Evolutionary conservation across 2,113 vertebrate species (phyloP).

Genomic region (Pristiophorus japonicus): DNA sequence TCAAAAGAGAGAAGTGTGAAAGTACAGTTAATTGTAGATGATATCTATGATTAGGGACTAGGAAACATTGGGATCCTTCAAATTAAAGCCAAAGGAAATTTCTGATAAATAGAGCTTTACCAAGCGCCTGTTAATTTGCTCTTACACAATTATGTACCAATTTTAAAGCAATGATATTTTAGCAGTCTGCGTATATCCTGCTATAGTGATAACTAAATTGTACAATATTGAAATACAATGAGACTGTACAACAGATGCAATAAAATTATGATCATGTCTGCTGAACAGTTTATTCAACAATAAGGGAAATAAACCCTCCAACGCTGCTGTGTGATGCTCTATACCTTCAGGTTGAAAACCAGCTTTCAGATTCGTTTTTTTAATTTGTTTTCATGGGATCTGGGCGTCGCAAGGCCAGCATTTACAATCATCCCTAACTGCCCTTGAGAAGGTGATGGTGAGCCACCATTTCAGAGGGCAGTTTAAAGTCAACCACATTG

Average conservation of each 20-base stretch:
- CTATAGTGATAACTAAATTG: background rate
- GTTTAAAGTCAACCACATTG: no score
- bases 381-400: no score
- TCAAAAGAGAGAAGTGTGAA: background rate
- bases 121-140: background rate
- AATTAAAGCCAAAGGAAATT: background rate
- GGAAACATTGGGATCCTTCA: background rate
- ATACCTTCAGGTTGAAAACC: background rate
- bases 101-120: background rate
- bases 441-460: no score
- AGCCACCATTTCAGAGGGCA: no score
- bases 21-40: background rate
- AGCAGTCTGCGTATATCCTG: background rate
- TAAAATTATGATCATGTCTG: background rate
- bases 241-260: background rate
- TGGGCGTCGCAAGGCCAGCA: no score
- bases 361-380: background rate
- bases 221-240: background rate
- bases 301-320: background rate
- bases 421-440: no score
- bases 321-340: background rate
- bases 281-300: background rate
- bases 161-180: background rate
- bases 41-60: background rate
- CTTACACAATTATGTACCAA: background rate